These are phyloP conservation scores for Heliconius eleuchia DNA, from an alignment of 1,140 invertebrate genomes.

Conservation along the genomic window DNA sequence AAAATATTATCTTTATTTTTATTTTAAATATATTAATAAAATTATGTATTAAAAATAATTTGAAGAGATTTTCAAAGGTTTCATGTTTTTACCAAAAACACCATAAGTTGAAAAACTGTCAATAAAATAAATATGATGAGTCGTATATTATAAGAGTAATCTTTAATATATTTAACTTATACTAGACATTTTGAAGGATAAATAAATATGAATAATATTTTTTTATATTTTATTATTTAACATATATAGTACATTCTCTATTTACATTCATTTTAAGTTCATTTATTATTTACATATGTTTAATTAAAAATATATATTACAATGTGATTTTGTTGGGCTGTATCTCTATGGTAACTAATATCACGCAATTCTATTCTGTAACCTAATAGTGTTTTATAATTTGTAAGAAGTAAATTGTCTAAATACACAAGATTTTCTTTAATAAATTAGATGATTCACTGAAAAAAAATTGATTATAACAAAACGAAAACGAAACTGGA, in stretches of 20 bases:
- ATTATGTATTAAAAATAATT: too few relatives aligned
- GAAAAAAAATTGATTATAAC: constrained; percentile 46
- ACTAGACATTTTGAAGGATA: not conserved
- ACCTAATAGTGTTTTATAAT: constrained; percentile 20
- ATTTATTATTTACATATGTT: constrained; percentile 56
- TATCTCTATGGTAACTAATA: constrained; percentile 76
- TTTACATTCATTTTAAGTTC: constrained; percentile 69
- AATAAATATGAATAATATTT: constrained; percentile 22
- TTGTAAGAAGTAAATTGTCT: constrained; percentile 6
- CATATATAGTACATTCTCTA: constrained; percentile 58
- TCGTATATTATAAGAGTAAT: too few relatives aligned
- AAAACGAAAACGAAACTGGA: constrained; percentile 60
- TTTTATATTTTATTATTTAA: constrained; percentile 49
- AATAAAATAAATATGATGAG: too few relatives aligned
- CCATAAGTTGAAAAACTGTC: too few relatives aligned
- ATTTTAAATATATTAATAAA: too few relatives aligned
- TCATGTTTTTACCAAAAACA: too few relatives aligned
- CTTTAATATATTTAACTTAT: too few relatives aligned
- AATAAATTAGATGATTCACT: constrained; percentile 58
- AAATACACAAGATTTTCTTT: constrained; percentile 20
- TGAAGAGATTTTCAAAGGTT: too few relatives aligned
- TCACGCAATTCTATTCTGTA: constrained; percentile 43
- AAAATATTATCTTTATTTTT: too few relatives aligned
- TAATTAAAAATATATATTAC: constrained; percentile 55
- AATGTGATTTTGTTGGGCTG: constrained; percentile 45